Evolutionary conservation across 1,140 invertebrate genomes (phyloP), one percentile per base, ranked within the genome.

Genomic region (Drosophila obscura): DNA sequence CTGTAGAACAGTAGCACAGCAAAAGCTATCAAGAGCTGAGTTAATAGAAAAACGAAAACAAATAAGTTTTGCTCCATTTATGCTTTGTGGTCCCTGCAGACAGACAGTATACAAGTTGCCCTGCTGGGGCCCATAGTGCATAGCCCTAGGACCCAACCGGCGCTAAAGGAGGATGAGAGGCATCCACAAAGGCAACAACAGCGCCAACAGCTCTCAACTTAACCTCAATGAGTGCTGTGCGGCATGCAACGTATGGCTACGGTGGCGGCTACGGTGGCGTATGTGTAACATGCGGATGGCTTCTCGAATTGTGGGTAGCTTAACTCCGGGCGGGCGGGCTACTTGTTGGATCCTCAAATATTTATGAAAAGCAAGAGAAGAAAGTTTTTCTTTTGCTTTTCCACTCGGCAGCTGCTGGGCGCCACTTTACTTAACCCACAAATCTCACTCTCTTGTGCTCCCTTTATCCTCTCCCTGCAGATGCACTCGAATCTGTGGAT

Each of bases 401-500:
- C 26, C 64, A 26, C 26, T 13, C 35, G 44, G 64, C 66, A 71
- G 67, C 22, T 19, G 26, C 39, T 52, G 1, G 3, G 43, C 58
- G 41, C n/a, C 26, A 60, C 57, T 44, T 48, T 43, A 24, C 31
- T 39, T 43, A 39, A 13, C 8, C 19, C 19, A 22, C 43, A 43
- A 59, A 8, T 31, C 22, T 48, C 9, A 1, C 11, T 19, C 35
- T 31, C 28, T 22, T 22, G 22, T 22, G 2, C 22, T 24, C 26
- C 46, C 9, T 13, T 5, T 39, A 6, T 22, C 16, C 35, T 35
- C 9, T 31, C 2, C 11, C 57, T 77, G 51, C 73, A 91, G 90
- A 91, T 90, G 90, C 90, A 91, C 82, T 90, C 88, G 57, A 90
- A 89, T 75, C 56, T 91, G 46, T 71, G 88, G 53, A 80, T 90